Conservation (phyloP, 2,113 vertebrate species). For the Tupaia tana region DNA sequence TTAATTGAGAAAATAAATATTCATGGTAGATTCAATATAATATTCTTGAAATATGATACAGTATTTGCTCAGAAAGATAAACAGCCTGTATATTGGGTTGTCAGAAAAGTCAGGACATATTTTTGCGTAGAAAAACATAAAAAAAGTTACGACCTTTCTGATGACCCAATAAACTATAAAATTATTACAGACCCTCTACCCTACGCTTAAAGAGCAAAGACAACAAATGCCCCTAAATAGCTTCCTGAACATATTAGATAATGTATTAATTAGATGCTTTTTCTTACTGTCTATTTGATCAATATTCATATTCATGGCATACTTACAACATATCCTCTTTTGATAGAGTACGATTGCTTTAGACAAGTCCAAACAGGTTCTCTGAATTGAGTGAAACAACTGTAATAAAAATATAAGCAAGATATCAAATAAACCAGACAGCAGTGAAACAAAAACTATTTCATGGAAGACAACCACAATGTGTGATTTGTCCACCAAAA, state of each 20-base stretch:
- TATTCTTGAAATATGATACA: neutral
- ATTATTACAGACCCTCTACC: neutral
- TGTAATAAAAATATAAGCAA: constrained; percentile 83
- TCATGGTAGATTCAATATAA: neutral
- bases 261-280: neutral
- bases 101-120: no score
- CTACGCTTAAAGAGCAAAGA: neutral
- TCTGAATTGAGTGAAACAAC: constrained; percentile 98
- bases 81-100: neutral
- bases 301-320: constrained; percentile 60
- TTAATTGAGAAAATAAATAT: constrained; percentile 48
- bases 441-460: constrained; percentile 4
- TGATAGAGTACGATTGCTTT: constrained; percentile 98
- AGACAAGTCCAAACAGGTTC: constrained; percentile 98
- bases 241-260: neutral
- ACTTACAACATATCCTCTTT: constrained; percentile 96
- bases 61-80: neutral
- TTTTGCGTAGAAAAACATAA: no score
- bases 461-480: neutral
- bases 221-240: neutral
- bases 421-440: constrained; percentile 37
- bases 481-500: constrained; percentile 19
- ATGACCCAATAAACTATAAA: neutral
- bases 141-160: no score
- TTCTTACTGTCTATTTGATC: constrained; percentile 14